A percentile compares a stretch with the other conserved stretches of the same genome.
Evolutionary conservation across 1,140 invertebrate species (phyloP).

Genomic region (Acromyrmex echinatior): DNA sequence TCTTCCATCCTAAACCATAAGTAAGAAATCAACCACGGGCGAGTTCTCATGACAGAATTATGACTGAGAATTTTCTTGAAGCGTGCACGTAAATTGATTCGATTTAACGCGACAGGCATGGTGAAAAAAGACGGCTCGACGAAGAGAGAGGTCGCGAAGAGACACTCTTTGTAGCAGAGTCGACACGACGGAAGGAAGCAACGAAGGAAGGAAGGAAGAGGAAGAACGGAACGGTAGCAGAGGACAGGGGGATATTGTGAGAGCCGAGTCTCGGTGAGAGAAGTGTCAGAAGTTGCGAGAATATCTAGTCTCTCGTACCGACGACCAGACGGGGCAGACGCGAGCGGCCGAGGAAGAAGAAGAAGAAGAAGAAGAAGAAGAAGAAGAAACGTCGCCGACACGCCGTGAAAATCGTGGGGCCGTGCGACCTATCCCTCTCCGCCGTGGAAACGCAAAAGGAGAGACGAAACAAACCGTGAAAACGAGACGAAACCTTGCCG

Average conservation of each 20-base stretch:
- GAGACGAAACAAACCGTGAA: constrained; percentile 84
- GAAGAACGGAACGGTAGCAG: neutral
- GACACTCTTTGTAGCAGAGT: constrained; percentile 69
- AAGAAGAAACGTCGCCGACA: constrained; percentile 69
- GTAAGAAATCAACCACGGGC: constrained; percentile 10
- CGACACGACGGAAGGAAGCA: constrained; percentile 78
- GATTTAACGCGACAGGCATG: constrained; percentile 66
- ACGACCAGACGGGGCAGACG: constrained; percentile 67
- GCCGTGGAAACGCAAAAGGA: constrained; percentile 67
- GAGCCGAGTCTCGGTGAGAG: constrained; percentile 53
- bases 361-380: constrained; percentile 22
- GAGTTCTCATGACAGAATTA: constrained; percentile 48
- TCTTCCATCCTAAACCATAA: constrained; percentile 7
- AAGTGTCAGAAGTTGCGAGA: constrained; percentile 76
- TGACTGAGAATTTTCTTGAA: constrained; percentile 62
- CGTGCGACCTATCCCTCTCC: neutral
- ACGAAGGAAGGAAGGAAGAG: constrained; percentile 32
- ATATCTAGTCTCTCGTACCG: constrained; percentile 46
- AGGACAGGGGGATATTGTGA: constrained; percentile 65
- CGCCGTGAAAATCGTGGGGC: constrained; percentile 56
- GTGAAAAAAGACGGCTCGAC: constrained; percentile 72
- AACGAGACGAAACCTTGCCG: constrained; percentile 80
- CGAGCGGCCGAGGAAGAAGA: constrained; percentile 30
- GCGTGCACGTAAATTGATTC: constrained; percentile 74
- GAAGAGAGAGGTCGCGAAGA: constrained; percentile 44